Conservation (phyloP, 2,113 vertebrate species). For the Misgurnus mizolepis region DNA sequence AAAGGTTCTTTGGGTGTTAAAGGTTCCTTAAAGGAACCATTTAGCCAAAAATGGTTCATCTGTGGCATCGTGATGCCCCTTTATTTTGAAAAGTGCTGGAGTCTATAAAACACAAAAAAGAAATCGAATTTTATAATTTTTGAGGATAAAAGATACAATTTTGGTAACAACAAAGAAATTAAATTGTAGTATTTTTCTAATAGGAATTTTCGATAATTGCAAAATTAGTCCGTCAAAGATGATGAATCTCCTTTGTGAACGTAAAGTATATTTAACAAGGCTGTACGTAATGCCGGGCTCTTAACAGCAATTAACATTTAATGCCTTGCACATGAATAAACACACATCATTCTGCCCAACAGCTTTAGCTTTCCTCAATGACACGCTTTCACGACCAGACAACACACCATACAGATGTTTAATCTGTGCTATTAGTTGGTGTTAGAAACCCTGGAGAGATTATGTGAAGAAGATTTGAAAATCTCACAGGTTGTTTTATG, state of each 20-base stretch:
- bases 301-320: slow-evolving; percentile 79
- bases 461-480: background rate
- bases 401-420: background rate
- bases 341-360: slow-evolving; percentile 55
- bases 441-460: slow-evolving; percentile 4
- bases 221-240: slow-evolving; percentile 77
- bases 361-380: slow-evolving; percentile 49
- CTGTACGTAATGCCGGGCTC: slow-evolving; percentile 71
- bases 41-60: too few species aligned
- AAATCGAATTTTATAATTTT: too few species aligned
- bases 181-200: slow-evolving; percentile 58
- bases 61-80: too few species aligned
- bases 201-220: slow-evolving; percentile 74
- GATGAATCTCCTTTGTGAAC: slow-evolving; percentile 77
- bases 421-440: slow-evolving; percentile 6
- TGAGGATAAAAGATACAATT: too few species aligned
- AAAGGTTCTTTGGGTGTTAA: too few species aligned
- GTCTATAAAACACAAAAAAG: too few species aligned
- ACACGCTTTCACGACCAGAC: slow-evolving; percentile 20
- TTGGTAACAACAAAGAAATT: background rate
- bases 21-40: too few species aligned
- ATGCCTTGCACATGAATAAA: slow-evolving; percentile 63
- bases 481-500: background rate
- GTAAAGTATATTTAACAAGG: slow-evolving; percentile 77
- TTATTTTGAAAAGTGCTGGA: too few species aligned